A percentile compares a stretch with the other conserved stretches of the same genome.
phyloP scores from a whole-genome alignment of 1,140 invertebrate species.

The Drosophila truncata region DNA sequence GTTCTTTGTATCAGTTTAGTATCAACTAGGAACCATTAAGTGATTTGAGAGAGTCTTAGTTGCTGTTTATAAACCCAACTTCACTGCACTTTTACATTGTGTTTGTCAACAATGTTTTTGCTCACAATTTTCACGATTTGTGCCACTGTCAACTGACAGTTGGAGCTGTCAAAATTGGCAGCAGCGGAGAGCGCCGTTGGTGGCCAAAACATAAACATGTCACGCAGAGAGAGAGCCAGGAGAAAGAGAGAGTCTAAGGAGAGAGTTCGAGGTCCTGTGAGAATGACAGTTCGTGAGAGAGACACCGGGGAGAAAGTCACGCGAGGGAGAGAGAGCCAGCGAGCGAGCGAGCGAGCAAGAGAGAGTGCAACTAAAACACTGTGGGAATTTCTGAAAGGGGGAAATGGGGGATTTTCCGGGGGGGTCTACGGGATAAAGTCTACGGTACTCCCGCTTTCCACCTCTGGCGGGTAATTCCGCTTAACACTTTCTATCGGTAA shows the following conservation, averaged over 20 bases:
- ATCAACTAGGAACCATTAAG: conserved; percentile 78
- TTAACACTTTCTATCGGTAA: conserved; percentile 52
- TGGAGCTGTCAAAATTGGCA: conserved; percentile 75
- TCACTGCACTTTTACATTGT: conserved; percentile 28
- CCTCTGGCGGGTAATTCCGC: conserved; percentile 59
- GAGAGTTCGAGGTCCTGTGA: conserved; percentile 23
- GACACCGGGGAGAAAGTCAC: conserved; percentile 34
- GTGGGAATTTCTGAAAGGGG: conserved; percentile 33
- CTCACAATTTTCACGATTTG: conserved; percentile 27
- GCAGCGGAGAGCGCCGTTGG: conserved; percentile 71
- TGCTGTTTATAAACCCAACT: not conserved
- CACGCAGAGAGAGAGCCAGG: conserved; percentile 46
- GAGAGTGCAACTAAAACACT: conserved; percentile 72
- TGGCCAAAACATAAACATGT: conserved; percentile 83
- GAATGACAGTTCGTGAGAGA: conserved; percentile 28
- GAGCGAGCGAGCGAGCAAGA: conserved; percentile 42
- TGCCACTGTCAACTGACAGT: conserved; percentile 76
- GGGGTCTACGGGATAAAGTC: conserved; percentile 42
- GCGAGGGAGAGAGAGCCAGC: conserved; percentile 22
- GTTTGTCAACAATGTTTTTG: conserved; percentile 30
- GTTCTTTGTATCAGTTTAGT: conserved; percentile 61
- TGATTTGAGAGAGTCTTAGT: conserved; percentile 32
- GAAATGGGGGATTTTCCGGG: conserved; percentile 28
- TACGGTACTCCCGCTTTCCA: conserved; percentile 54
- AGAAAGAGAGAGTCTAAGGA: conserved; percentile 30